These are phyloP conservation scores for Dendrolimus kikuchii DNA, from an alignment of 1,140 invertebrate genomes.

Conservation along the genomic window DNA sequence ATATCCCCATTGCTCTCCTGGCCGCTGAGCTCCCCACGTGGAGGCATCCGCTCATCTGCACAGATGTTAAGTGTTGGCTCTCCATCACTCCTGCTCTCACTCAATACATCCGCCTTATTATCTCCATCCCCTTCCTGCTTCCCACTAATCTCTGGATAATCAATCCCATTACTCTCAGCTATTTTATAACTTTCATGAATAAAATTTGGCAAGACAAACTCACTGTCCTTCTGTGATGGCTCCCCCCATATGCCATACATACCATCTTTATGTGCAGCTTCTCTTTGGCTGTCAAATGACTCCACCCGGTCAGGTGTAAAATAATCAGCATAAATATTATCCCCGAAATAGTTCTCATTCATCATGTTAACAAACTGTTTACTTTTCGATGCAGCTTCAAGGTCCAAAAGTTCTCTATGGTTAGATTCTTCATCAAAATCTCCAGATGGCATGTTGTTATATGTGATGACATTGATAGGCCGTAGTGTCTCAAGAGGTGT, in stretches of 20 bases:
- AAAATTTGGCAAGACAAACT: constrained; percentile 63
- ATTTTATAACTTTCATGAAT: constrained; percentile 64
- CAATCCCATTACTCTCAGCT: constrained; percentile 43
- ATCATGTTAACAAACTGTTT: constrained; percentile 65
- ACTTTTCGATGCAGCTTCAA: constrained; percentile 53
- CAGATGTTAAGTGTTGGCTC: constrained; percentile 81
- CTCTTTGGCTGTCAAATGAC: constrained; percentile 56
- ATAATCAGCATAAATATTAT: constrained; percentile 64
- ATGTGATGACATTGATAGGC: constrained; percentile 62
- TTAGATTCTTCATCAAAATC: constrained; percentile 52
- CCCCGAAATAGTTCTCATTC: constrained; percentile 64
- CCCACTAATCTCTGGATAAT: constrained; percentile 41
- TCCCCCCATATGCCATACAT: constrained; percentile 56
- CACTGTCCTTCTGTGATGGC: constrained; percentile 53
- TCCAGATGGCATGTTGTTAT: constrained; percentile 45
- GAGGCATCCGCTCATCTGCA: constrained; percentile 88
- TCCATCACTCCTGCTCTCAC: constrained; percentile 73
- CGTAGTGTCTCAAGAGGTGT: constrained; percentile 44
- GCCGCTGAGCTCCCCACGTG: constrained; percentile 85
- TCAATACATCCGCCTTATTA: constrained; percentile 67
- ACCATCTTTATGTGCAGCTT: constrained; percentile 38
- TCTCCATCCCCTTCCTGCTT: constrained; percentile 29
- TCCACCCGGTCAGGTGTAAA: constrained; percentile 62
- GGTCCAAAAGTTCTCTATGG: constrained; percentile 46
- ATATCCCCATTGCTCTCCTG: constrained; percentile 87